These are phyloP conservation scores for Pristionchus exspectatus DNA, from an alignment of 2,888 invertebrate species.

Conservation along the genomic window DNA sequence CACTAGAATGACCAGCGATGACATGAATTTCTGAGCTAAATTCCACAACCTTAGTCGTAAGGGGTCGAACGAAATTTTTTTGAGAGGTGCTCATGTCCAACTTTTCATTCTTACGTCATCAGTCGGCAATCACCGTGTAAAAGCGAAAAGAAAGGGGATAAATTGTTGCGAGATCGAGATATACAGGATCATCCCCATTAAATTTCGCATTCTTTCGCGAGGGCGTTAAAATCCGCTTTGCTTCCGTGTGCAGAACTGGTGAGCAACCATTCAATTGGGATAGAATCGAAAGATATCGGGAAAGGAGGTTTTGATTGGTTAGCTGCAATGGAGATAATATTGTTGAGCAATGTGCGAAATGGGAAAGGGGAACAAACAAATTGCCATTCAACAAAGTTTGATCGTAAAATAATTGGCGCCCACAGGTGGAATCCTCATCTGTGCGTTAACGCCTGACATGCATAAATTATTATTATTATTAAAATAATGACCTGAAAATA, in stretches of 20 bases:
- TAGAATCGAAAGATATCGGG: neutral
- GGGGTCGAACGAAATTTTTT: no score
- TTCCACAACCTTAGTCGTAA: no score
- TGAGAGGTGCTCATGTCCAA: no score
- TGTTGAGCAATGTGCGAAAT: no score
- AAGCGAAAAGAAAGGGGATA: neutral
- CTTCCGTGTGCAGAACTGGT: constrained; percentile 6
- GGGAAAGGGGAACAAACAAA: no score
- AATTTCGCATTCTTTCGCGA: neutral
- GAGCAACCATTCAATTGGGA: constrained; percentile 9
- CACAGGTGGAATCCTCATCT: no score
- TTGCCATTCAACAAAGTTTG: no score
- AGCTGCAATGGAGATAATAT: neutral
- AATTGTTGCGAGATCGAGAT: neutral
- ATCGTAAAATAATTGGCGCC: no score
- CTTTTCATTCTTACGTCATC: no score
- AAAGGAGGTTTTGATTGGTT: neutral
- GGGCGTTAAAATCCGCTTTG: constrained; percentile 39
- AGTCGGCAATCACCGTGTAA: neutral
- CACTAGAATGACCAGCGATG: neutral
- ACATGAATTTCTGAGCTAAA: no score
- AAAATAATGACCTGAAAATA: neutral
- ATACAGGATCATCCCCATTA: neutral
- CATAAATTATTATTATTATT: no score
- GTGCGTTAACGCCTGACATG: no score